A percentile compares a stretch with the other conserved stretches of the same genome.
These are phyloP conservation scores for Phaethornis superciliosus DNA, from an alignment of 2,113 vertebrate genomes.

Conservation along the genomic window DNA sequence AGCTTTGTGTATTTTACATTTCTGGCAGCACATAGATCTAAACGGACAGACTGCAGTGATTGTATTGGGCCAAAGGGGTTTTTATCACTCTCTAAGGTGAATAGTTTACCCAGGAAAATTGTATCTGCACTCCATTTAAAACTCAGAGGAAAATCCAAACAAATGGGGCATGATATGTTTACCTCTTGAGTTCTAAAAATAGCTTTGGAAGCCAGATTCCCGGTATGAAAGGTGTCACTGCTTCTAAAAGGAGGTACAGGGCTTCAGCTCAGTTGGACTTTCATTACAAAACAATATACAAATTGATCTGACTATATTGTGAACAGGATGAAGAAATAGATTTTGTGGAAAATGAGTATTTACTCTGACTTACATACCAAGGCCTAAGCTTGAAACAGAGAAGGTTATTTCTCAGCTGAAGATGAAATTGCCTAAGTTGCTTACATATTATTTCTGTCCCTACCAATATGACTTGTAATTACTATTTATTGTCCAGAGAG, in stretches of 20 bases:
- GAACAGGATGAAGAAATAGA: not conserved
- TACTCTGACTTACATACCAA: not conserved
- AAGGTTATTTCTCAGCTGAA: not conserved
- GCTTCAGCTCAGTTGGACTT: not conserved
- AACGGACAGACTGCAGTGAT: conserved; percentile 34
- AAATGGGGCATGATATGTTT: conserved; percentile 38
- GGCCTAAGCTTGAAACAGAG: not conserved
- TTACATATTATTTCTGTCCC: not conserved
- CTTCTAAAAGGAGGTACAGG: not conserved
- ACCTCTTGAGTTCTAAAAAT: conserved; percentile 14
- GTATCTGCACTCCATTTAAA: conserved; percentile 54
- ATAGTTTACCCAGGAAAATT: conserved; percentile 47
- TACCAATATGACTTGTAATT: not conserved
- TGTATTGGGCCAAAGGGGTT: conserved; percentile 25
- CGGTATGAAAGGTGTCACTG: not conserved
- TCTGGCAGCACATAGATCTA: conserved; percentile 55
- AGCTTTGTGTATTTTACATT: conserved; percentile 63
- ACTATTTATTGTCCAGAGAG: not conserved
- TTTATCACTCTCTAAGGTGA: conserved; percentile 59
- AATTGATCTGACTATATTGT: not conserved
- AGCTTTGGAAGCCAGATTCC: not conserved
- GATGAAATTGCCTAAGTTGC: not conserved
- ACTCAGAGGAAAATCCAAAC: conserved; percentile 42
- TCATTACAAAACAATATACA: not conserved
- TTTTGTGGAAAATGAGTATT: not conserved